Base-by-base conservation (phyloP, 2,113 vertebrate genomes). In the Erinaceus europaeus region DNA sequence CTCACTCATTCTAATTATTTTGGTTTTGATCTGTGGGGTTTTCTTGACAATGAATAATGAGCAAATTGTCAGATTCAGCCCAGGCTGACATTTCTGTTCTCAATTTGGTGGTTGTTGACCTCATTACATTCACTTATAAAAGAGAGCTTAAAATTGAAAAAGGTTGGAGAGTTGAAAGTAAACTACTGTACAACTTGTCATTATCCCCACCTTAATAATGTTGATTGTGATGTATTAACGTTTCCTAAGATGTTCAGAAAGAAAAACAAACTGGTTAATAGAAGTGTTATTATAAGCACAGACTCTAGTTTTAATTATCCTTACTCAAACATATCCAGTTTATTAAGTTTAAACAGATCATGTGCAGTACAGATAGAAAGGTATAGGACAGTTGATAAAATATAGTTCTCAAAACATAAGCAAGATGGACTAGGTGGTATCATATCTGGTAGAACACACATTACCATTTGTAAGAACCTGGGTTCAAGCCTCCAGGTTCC, bases 41-140 rank as follows among this genome's bases (percentile, higher is more conserved):
- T 93, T 85, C 79, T 76, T 94, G 78, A 89, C 78, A 93, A 65
- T 90, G 90, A 93, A 72, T 84, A 90, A 92, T 85, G 82, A 92
- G 53, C 52, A 84, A 81, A 75, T 55, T 75, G 74, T 92, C 78
- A 92, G 61, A 92, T 87, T 87, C 87, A 82, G 65, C 67, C 74
- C 13, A 57, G 62, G 48, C 42, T 92, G 91, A 94, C 84, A 94
- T 90, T 93, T 94, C 50, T 72, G 17, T 88, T 92, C 84, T 83
- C 46, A 34, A 1, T 86, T 71, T 90, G 81, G 82, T 82, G 59
- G 36, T 42, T 84, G 44, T 81, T 95, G 92, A 94, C 78, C 81
- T 94, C 81, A 92, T 94, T 87, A 92, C 23, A 34, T 72, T 3
- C 25, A 68, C 61, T 94, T 90, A 65, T 52, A 82, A 90, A 92